Evolutionary conservation across 2,888 invertebrate species (phyloP).

Genomic region (Anarsia innoxiella): DNA sequence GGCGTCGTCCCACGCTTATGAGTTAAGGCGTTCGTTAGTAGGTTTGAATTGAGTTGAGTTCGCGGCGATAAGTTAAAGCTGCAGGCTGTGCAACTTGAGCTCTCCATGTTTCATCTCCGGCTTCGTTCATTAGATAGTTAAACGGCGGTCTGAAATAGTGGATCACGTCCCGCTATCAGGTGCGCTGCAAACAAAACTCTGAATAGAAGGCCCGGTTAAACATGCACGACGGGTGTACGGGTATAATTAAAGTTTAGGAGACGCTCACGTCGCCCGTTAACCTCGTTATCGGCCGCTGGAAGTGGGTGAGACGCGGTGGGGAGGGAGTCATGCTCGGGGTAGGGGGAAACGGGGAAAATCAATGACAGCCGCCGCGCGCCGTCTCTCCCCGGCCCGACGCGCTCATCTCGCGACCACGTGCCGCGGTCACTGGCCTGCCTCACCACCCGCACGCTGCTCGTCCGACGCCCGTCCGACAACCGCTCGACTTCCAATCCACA

Average conservation of each 20-base stretch:
- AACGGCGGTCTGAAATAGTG: conserved; percentile 43
- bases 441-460: conserved; percentile 19
- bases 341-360: conserved; percentile 68
- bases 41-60: conserved; percentile 36
- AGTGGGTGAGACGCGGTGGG: conserved; percentile 73
- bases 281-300: conserved; percentile 76
- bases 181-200: conserved; percentile 67
- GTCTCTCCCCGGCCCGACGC: conserved; percentile 69
- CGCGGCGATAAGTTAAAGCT: conserved; percentile 27
- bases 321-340: conserved; percentile 51
- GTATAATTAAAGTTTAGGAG: conserved; percentile 76
- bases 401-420: conserved; percentile 73
- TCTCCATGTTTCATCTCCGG: conserved; percentile 45
- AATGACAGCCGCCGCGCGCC: conserved; percentile 75
- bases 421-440: conserved; percentile 69
- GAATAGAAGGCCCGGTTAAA: conserved; percentile 71
- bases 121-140: conserved; percentile 54
- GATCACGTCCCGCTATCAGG: conserved; percentile 65
- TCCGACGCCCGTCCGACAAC: conserved; percentile 2
- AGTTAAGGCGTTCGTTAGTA: conserved; percentile 41
- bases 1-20: conserved; percentile 30
- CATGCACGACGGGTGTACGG: conserved; percentile 73
- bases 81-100: conserved; percentile 32
- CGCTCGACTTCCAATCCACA: conserved; percentile 1
- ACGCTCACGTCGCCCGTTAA: conserved; percentile 76